A percentile compares a stretch with the other conserved stretches of the same genome.
Evolutionary conservation across 2,797 vertebrate genomes (phyloP).

Genomic region (Knipowitschia caucasica): DNA sequence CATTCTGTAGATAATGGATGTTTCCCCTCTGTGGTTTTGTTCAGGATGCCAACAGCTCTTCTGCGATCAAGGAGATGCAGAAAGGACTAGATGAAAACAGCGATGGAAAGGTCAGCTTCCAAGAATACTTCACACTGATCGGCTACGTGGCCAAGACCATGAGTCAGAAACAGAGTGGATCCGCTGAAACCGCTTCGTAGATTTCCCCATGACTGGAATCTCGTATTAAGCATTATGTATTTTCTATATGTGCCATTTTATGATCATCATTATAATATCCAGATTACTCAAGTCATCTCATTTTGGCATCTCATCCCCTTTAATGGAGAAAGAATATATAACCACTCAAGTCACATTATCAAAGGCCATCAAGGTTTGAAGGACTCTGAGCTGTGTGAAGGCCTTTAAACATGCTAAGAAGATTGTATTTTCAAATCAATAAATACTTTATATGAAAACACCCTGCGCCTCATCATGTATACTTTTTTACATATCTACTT

Average conservation of each 20-base stretch:
- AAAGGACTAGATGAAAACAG: constrained; percentile 64
- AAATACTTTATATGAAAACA: constrained; percentile 53
- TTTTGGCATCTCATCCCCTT: constrained; percentile 2
- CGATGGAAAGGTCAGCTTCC: constrained; percentile 74
- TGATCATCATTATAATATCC: background rate
- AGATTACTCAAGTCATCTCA: constrained; percentile 10
- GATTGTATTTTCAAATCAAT: constrained; percentile 48
- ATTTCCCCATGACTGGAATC: background rate
- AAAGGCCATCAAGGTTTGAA: constrained; percentile 29
- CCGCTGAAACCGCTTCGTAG: constrained; percentile 32
- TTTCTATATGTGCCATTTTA: constrained; percentile 2
- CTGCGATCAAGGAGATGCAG: constrained; percentile 70
- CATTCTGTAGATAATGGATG: background rate
- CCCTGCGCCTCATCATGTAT: background rate
- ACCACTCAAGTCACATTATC: constrained; percentile 21
- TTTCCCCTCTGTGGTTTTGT: background rate
- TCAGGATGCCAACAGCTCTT: constrained; percentile 61
- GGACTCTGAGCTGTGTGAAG: constrained; percentile 33
- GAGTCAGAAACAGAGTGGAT: constrained; percentile 38
- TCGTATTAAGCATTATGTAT: background rate
- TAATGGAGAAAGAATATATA: constrained; percentile 14
- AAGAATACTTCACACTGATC: constrained; percentile 71
- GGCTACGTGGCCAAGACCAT: constrained; percentile 64
- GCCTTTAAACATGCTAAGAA: constrained; percentile 29
- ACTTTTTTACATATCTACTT: background rate